Evolutionary conservation across 2,797 vertebrate genomes (phyloP).

Genomic region (Catamblyrhynchus diadema): DNA sequence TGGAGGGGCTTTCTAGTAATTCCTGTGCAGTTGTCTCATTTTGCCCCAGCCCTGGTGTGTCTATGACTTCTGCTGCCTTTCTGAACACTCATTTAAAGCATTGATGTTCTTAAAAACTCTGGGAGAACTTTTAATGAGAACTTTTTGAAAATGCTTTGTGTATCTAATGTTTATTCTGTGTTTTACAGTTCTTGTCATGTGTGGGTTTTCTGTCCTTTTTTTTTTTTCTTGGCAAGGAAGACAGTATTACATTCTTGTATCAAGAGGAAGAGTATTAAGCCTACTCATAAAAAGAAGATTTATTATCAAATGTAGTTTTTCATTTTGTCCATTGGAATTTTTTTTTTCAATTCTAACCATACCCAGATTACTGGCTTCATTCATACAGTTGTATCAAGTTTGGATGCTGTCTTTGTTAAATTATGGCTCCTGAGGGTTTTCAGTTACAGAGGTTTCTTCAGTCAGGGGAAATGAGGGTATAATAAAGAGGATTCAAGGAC

Average conservation of each 20-base stretch:
- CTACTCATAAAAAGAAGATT: slow-evolving; percentile 44
- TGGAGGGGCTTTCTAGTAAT: background rate
- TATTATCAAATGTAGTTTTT: slow-evolving; percentile 49
- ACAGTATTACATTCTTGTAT: background rate
- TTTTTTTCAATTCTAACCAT: background rate
- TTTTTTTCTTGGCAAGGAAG: slow-evolving; percentile 27
- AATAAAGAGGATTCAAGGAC: slow-evolving; percentile 44
- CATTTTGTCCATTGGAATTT: background rate
- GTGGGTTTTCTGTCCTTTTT: background rate
- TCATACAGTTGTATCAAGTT: slow-evolving; percentile 21
- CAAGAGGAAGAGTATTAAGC: slow-evolving; percentile 31
- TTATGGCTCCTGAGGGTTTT: slow-evolving; percentile 39
- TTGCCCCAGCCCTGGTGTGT: background rate
- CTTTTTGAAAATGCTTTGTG: background rate
- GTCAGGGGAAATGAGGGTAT: slow-evolving; percentile 53
- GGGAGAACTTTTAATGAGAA: background rate
- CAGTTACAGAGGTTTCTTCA: slow-evolving; percentile 37
- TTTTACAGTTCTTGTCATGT: background rate
- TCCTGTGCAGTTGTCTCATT: background rate
- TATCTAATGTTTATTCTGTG: background rate
- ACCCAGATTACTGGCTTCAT: slow-evolving; percentile 37
- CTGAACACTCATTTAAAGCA: background rate
- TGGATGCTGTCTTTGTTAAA: slow-evolving; percentile 51
- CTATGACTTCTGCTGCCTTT: background rate
- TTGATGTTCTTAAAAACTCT: background rate